Evolutionary conservation across 2,797 vertebrate species (phyloP), one percentile per base, ranked within the genome.

Genomic region (Dendrocincla tyrannina): DNA sequence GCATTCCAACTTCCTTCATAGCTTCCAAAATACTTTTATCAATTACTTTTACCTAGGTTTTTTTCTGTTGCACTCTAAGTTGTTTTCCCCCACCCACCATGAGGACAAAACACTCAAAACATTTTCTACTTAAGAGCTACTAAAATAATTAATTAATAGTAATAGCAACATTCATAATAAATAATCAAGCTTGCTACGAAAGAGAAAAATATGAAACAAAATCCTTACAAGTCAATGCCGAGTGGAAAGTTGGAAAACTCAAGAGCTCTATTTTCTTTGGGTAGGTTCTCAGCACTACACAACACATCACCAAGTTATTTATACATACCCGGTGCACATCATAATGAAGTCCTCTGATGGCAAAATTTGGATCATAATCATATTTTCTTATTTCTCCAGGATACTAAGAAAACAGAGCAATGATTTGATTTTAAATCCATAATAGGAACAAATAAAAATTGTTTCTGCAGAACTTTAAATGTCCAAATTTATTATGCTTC

Each of bases 281-380:
- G 17, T 80, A 59, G 4, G 25, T 39, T 77, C 60, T 79, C 68
- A 67, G n/a, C 32, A 16, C 53, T 24, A 47, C 9, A 3, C 16
- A 90, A 73, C 24, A 46, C 39, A 49, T 19, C 39, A 85, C 18
- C 17, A 78, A 87, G 27, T 79, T 63, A 68, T 64, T 78, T 72
- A 86, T 89, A 97, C 98, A 66, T 97, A 99, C 99, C 98, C 99
- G 99, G 95, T 99, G 99, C 33, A 99, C 99, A 25, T 99, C 99
- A 83, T 99, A 99, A 97, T 99, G 99, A 96, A 99, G 99, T 60
- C 99, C 99, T 91, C 99, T 98, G 42, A 99, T 99, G 41, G 99
- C 99, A 96, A 99, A 99, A 97, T 98, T 95, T 5, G 99, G 99
- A 94, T 99, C 99, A 78, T 99, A 99, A 66, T 99, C 99, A 7